Evolutionary conservation across 2,888 invertebrate species (phyloP), one percentile per base, ranked within the genome.

Genomic region (Macroteleia sp.): DNA sequence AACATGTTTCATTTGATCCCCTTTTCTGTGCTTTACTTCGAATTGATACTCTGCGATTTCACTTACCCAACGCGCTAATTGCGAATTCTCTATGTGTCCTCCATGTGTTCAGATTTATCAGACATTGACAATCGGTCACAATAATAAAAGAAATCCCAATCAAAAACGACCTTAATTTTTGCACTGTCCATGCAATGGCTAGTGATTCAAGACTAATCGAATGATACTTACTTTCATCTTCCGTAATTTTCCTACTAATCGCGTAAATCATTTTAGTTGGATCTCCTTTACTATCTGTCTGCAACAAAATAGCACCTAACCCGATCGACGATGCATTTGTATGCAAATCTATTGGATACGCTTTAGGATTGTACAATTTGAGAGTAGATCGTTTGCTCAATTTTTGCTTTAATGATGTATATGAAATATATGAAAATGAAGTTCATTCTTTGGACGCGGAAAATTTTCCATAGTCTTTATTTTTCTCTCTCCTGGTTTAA

Each of bases 121-220:
- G n/a, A 22, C 34, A 32, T 14, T 52, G 20, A 20, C 52, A 52
- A 17, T 52, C 36, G 3, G 52, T 52, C 8, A 52, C 34, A 28
- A 50, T 16, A n/a, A n/a, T 5, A 34, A 50, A 50, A 3, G 16
- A 1, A 10, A 81, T 70, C 1, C 59, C 73, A 1, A 82, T 44
- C 8, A 83, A 39, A 34, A 80, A 76, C 0, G 39, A 19, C 6
- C 54, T 32, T 8, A 25, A 19, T 20, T 32, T 34, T n/a, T 22
- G 12, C 22, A 34, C 3, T 17, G 54, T 20, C 54, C 36, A 54
- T 3, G 34, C 34, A 6, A 54, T 39, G 9, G 54, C 36, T 4
- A 54, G 10, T 9, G 19, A 25, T n/a, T 54, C 36, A 9, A 52
- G 20, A 20, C 52, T 10, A 52, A 32, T 34, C 1, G 34, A 52